Percentiles rank a stretch among this genome's conserved stretches.
phyloP scores from a whole-genome alignment of 2,113 vertebrate genomes.

The human (Homo sapiens) region GRCh38 chr6:62594501-62595000 shows the following conservation, averaged over 20 bases:
- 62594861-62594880: background rate
- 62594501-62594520: no score
- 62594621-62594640: background rate
- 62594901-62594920: no score
- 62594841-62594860: background rate
- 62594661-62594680: background rate
- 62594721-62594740: background rate
- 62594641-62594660: no score
- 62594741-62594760: background rate
- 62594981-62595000: no score
- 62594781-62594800: background rate
- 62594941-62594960: no score
- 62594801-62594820: background rate
- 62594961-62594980: no score
- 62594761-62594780: background rate
- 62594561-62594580: no score
- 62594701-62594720: background rate
- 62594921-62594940: no score
- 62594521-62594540: no score
- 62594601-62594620: background rate
- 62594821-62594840: background rate
- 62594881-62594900: background rate
- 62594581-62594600: background rate
- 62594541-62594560: no score
- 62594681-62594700: background rate